Conservation (phyloP, 1,140 invertebrate species). For the Melanaphis sacchari region DNA sequence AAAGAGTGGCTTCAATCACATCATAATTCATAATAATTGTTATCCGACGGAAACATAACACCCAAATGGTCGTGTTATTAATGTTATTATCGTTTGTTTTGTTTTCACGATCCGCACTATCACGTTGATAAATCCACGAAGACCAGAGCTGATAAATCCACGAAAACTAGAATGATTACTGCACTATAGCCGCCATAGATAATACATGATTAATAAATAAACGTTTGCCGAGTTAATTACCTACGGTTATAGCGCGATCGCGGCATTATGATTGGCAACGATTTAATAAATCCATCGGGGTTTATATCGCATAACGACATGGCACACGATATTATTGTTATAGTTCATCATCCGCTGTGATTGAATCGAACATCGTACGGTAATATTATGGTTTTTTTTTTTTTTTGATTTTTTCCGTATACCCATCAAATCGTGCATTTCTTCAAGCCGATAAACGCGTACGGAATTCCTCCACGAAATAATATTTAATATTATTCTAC, state of each 20-base stretch:
- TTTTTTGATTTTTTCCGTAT: neutral
- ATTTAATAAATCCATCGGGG: too few species aligned
- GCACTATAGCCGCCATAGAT: neutral
- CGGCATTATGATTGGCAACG: too few species aligned
- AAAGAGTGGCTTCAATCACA: neutral
- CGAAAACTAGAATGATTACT: neutral
- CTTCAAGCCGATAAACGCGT: neutral
- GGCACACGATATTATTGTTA: too few species aligned
- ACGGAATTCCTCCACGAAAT: neutral
- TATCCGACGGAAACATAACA: neutral
- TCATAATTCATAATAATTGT: neutral
- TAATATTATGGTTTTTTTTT: neutral
- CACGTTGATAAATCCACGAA: neutral
- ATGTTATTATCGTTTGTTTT: neutral
- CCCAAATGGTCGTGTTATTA: neutral
- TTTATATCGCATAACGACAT: too few species aligned
- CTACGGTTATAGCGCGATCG: too few species aligned
- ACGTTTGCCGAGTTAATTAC: too few species aligned
- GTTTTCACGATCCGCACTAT: neutral
- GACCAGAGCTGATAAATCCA: too few species aligned
- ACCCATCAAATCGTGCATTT: neutral
- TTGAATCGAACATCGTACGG: too few species aligned
- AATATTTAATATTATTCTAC: neutral
- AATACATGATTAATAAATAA: too few species aligned
- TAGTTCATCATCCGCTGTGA: too few species aligned